Conservation (phyloP, 2,888 invertebrate genomes). For the Notocelia uddmanniana region DNA sequence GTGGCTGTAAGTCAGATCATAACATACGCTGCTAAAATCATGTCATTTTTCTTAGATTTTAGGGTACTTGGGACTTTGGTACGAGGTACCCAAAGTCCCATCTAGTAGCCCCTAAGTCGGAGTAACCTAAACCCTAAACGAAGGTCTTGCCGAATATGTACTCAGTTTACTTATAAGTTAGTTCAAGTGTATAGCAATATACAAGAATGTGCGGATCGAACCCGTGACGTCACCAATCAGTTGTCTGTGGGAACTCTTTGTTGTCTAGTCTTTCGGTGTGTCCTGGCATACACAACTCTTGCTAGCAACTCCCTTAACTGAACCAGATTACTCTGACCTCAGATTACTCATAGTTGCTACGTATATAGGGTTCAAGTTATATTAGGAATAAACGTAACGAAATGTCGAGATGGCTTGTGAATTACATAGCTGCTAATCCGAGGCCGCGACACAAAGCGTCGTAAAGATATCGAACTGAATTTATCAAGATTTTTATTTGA, state of each 20-base stretch:
- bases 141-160: too few relatives aligned
- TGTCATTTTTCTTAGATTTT: too few relatives aligned
- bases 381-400: neutral
- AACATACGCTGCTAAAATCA: too few relatives aligned
- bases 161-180: too few relatives aligned
- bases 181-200: too few relatives aligned
- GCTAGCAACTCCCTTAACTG: neutral
- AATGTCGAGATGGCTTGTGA: neutral
- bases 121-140: too few relatives aligned
- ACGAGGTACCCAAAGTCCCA: too few relatives aligned
- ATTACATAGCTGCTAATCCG: neutral
- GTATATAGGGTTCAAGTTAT: neutral
- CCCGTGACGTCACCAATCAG: neutral
- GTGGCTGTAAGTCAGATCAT: too few relatives aligned
- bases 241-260: conserved; percentile 40
- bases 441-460: conserved; percentile 34
- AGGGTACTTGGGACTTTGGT: too few relatives aligned
- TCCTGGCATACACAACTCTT: neutral
- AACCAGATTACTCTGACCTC: neutral
- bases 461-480: conserved; percentile 37
- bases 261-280: conserved; percentile 28
- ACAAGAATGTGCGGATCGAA: neutral
- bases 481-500: conserved; percentile 40
- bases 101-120: too few relatives aligned
- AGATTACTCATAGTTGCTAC: neutral